phyloP scores from a whole-genome alignment of 2,888 invertebrate genomes.

The Athalia circularis region DNA sequence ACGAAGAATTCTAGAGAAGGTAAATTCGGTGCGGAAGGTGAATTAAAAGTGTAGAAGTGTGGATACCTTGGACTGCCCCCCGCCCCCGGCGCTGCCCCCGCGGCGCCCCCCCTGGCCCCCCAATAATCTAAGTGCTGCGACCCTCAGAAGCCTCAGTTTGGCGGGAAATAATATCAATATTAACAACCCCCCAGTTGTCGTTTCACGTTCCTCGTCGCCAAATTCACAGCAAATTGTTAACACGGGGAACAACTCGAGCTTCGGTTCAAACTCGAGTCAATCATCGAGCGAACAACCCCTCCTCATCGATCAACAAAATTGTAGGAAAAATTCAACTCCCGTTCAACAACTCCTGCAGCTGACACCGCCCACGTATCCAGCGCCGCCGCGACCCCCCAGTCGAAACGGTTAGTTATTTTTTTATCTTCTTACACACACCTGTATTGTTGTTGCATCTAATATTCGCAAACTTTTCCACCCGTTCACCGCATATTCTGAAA shows the following conservation, averaged over 20 bases:
- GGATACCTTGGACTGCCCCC: slow-evolving; percentile 75
- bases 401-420: slow-evolving; percentile 69
- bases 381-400: slow-evolving; percentile 73
- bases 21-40: slow-evolving; percentile 66
- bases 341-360: slow-evolving; percentile 61
- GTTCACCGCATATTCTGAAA: neutral
- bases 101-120: slow-evolving; percentile 72
- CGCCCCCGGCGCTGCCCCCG: slow-evolving; percentile 75
- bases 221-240: slow-evolving; percentile 36
- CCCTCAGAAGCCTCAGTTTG: slow-evolving; percentile 60
- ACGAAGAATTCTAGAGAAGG: neutral
- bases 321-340: slow-evolving; percentile 34
- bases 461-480: neutral
- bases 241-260: slow-evolving; percentile 22
- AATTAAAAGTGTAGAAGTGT: slow-evolving; percentile 73
- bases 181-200: slow-evolving; percentile 8
- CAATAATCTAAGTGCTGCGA: slow-evolving; percentile 73
- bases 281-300: slow-evolving; percentile 38
- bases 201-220: slow-evolving; percentile 47
- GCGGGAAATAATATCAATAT: slow-evolving; percentile 40
- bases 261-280: slow-evolving; percentile 34
- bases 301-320: slow-evolving; percentile 14
- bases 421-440: slow-evolving; percentile 25
- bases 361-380: slow-evolving; percentile 72
- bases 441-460: slow-evolving; percentile 26